These are phyloP conservation scores for Pleuronectes platessa DNA, from an alignment of 2,113 vertebrate species.

Conservation along the genomic window DNA sequence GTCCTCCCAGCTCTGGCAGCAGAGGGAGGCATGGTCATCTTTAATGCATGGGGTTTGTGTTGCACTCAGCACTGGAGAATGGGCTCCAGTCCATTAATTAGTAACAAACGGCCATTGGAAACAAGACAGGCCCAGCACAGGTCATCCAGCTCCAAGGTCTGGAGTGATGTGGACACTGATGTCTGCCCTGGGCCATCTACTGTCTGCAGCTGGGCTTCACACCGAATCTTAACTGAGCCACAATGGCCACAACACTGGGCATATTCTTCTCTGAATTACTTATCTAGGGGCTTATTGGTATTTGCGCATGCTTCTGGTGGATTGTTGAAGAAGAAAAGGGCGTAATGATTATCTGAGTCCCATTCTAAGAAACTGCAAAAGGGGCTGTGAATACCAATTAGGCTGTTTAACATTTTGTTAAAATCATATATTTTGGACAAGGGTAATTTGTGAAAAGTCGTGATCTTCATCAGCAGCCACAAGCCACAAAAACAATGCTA, in stretches of 20 bases:
- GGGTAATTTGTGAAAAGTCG: no score
- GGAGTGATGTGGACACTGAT: conserved; percentile 69
- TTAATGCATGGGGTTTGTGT: conserved; percentile 84
- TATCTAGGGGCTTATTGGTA: not conserved
- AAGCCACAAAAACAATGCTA: not conserved
- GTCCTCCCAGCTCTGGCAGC: conserved; percentile 61
- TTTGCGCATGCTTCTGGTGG: not conserved
- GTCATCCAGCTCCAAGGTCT: conserved; percentile 76
- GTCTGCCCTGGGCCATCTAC: conserved; percentile 62
- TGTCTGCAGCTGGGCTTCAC: conserved; percentile 56
- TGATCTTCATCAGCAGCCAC: not conserved
- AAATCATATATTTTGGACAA: not conserved
- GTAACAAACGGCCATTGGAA: conserved; percentile 80
- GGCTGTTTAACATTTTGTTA: not conserved
- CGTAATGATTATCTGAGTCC: not conserved
- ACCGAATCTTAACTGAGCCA: conserved; percentile 26
- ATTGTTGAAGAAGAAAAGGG: conserved; percentile 4
- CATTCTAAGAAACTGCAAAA: not conserved
- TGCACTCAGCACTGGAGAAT: conserved; percentile 76
- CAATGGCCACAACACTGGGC: conserved; percentile 6
- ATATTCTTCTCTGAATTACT: conserved; percentile 40
- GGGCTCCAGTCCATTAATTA: conserved; percentile 85
- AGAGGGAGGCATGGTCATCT: conserved; percentile 77
- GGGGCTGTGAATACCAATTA: not conserved
- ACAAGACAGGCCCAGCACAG: conserved; percentile 77